phyloP scores from a whole-genome alignment of 2,888 invertebrate genomes.

The Stictocephala bisonia region DNA sequence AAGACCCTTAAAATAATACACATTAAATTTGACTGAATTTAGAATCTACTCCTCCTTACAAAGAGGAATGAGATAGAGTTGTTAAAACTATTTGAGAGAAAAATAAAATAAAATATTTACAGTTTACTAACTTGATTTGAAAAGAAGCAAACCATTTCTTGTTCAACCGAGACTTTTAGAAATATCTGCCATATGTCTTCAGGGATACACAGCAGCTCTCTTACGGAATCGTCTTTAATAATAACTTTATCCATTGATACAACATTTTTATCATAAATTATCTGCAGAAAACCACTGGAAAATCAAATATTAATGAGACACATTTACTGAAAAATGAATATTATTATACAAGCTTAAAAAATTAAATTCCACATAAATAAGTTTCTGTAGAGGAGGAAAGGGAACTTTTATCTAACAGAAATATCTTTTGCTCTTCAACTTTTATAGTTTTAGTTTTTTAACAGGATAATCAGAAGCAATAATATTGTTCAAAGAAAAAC shows the following conservation, averaged over 20 bases:
- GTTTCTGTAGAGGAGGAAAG: too few species aligned
- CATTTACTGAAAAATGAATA: background rate
- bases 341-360: background rate
- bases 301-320: background rate
- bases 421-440: too few species aligned
- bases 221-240: background rate
- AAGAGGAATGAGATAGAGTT: too few species aligned
- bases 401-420: too few species aligned
- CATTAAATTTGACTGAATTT: too few species aligned
- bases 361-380: too few species aligned
- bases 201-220: background rate
- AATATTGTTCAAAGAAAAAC: too few species aligned
- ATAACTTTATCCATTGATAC: constrained; percentile 12
- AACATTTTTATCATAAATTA: background rate
- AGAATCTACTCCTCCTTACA: too few species aligned
- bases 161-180: background rate
- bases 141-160: constrained; percentile 7
- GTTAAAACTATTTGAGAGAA: background rate
- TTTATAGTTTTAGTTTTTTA: too few species aligned
- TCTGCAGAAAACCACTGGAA: background rate
- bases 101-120: background rate
- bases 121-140: background rate
- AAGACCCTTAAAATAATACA: too few species aligned
- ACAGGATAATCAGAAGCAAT: too few species aligned
- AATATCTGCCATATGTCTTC: background rate